Evolutionary conservation across 2,888 invertebrate species (phyloP), one percentile per base, ranked within the genome.

Genomic region (Eupeodes luniger): DNA sequence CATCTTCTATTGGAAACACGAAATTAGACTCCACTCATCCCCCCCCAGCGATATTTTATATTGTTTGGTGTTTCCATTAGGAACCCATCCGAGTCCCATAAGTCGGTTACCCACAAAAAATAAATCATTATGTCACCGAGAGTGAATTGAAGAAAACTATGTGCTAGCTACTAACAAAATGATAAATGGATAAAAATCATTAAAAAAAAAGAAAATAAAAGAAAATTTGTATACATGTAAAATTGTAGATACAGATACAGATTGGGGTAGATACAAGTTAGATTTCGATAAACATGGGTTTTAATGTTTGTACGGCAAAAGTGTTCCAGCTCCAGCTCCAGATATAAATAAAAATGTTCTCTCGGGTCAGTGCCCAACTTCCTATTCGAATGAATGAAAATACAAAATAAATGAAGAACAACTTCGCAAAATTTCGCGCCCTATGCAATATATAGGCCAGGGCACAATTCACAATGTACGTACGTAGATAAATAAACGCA

Each of bases 111-210:
- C 80, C 80, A 81, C 64, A 70, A 67, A 81, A 85, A 67, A 81
- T 85, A 85, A 81, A 85, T 85, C 85, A 85, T 85, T 62, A 77
- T 81, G 81, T 85, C 85, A 85, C 62, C 80, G 51, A 85, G 77
- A 77, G 62, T 81, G 81, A 72, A 77, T 81, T 47, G 72, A 72
- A 66, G 72, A 77, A 83, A 81, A 81, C 74, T 84, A 69, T 84
- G 55, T 64, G 40, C 55, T 19, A 47, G 66, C 66, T 72, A 75
- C 66, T 72, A 75, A 80, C 40, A 49, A 51, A 75, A 74, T 84
- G 84, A 84, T 84, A 84, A 84, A 84, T 80, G 80, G 67, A 69
- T 55, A 19, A 49, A 79, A 84, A 84, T 34, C 79, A 79, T 74
- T 83, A 72, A 12, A 59, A 79, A 19, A 80, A 75, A 75, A 84